Conservation (phyloP, 2,797 vertebrate genomes). For the Natrix natrix region DNA sequence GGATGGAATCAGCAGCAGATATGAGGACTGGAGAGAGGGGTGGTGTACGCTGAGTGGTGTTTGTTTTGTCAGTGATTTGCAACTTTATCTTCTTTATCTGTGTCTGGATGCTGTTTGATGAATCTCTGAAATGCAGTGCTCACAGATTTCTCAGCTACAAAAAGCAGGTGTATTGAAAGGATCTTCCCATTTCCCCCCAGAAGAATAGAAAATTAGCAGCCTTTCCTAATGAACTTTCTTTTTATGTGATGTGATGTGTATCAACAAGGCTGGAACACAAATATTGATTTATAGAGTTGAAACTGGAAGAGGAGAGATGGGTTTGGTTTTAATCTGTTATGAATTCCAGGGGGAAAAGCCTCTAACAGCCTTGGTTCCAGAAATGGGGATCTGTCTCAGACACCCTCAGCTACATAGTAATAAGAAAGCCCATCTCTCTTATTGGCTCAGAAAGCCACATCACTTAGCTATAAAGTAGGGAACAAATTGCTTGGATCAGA, state of each 20-base stretch:
- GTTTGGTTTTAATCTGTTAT: neutral
- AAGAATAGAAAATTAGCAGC: neutral
- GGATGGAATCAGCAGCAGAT: neutral
- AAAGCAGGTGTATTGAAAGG: neutral
- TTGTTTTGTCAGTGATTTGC: neutral
- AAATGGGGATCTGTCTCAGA: neutral
- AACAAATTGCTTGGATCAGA: neutral
- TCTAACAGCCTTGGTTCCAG: neutral
- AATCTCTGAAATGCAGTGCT: neutral
- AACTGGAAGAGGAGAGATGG: neutral
- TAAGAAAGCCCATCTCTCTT: neutral
- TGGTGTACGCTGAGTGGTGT: neutral
- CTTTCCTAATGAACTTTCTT: neutral
- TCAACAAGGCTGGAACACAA: slow-evolving; percentile 15
- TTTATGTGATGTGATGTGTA: neutral
- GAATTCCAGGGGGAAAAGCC: neutral
- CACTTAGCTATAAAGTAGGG: neutral
- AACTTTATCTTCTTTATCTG: neutral
- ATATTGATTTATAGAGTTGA: neutral
- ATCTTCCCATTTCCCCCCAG: neutral
- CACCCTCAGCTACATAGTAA: neutral
- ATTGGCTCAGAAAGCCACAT: neutral
- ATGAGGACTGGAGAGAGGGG: neutral
- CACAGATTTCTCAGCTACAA: neutral
- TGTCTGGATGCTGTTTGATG: neutral